Evolutionary conservation across 2,113 vertebrate species (phyloP), one percentile per base, ranked within the genome.

Genomic region (pig (Sus scrofa)): DNA sequence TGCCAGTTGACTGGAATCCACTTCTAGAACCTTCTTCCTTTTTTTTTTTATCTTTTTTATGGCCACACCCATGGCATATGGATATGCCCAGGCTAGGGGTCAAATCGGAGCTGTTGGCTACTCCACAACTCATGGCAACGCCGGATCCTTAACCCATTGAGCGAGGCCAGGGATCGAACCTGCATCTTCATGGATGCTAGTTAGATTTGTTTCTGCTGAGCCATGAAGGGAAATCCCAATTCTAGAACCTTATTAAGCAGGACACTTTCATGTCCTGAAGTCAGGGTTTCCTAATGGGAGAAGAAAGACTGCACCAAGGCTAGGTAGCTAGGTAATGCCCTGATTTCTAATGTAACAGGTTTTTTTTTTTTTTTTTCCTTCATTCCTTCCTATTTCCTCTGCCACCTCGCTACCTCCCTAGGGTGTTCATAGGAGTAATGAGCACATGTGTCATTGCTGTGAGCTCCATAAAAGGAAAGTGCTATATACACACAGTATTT

Each of bases 391-490:
- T 92, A 37, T 92, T 96, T 96, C 78, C 75, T 91, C 65, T 86
- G 39, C 62, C 78, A 90, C 63, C 65, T 75, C 70, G 37, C 86
- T 89, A 34, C 83, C 65, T 96, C 79, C 34, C 92, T 54, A 84
- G 90, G 54, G 92, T 1, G 0, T 92, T 85, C 77, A 52, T 7
- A 86, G 88, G 92, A 92, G 86, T 95, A 96, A 94, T 50, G 82
- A 95, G 81, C 86, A 95, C 63, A 24, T 54, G 65, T 39, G 77
- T 93, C 81, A 97, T 86, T 83, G 91, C 86, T 50, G 16, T 83
- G 96, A 93, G 58, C 34, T 37, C 92, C 94, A 97, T 94, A 86
- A 94, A 91, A 92, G 91, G 83, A 93, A 93, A 83, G 93, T 73
- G 77, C 60, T 97, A 37, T 82, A 62, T 88, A 96, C 96, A 97